phyloP scores from a whole-genome alignment of 2,113 vertebrate species.

The Hemiscyllium ocellatum region DNA sequence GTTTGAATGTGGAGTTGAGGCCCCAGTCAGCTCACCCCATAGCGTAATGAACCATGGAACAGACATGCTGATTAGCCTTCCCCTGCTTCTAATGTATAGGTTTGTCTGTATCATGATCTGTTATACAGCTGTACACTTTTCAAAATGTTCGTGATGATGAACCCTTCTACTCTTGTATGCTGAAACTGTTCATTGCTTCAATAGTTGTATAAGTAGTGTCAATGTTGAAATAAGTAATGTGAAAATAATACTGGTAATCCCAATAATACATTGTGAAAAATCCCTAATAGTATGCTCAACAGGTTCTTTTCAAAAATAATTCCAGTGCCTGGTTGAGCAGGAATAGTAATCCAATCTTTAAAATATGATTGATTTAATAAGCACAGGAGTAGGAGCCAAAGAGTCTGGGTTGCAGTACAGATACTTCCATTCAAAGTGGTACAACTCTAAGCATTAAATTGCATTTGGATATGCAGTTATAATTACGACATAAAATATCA shows the following conservation, averaged over 20 bases:
- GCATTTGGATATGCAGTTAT: background rate
- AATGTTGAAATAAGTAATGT: background rate
- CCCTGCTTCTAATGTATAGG: no score
- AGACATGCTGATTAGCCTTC: no score
- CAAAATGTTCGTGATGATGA: background rate
- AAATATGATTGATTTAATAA: constrained; percentile 26
- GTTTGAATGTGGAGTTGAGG: no score
- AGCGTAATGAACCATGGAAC: no score
- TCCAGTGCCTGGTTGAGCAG: background rate
- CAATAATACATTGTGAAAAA: background rate
- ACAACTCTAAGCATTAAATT: constrained; percentile 13
- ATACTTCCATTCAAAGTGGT: background rate
- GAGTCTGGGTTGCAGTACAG: constrained; percentile 6
- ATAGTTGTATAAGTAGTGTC: background rate
- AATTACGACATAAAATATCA: background rate
- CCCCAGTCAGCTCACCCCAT: no score
- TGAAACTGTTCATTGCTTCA: constrained; percentile 2
- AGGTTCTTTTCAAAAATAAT: background rate
- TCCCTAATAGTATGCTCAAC: background rate
- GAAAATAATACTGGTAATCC: background rate
- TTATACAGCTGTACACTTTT: background rate
- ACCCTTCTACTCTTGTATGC: background rate
- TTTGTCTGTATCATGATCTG: background rate
- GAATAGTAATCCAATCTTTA: constrained; percentile 17
- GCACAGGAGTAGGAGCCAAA: background rate